These are phyloP conservation scores for Jacana jacana DNA, from an alignment of 2,113 vertebrate genomes.

Conservation along the genomic window DNA sequence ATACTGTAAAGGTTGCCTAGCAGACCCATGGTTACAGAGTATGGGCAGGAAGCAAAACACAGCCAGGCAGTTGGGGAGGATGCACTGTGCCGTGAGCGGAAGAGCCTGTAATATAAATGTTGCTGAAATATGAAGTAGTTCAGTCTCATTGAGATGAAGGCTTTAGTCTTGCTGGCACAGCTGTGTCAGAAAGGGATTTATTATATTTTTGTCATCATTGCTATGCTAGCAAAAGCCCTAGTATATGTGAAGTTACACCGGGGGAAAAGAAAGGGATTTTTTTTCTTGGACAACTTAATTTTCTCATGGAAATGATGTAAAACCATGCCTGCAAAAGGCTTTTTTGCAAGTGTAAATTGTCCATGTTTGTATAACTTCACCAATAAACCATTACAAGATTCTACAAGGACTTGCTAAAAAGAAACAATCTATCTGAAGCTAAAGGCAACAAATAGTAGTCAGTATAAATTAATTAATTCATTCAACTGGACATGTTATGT, in stretches of 20 bases:
- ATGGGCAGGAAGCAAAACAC: background rate
- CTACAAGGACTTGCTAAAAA: background rate
- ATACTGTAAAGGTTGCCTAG: background rate
- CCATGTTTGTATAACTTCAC: background rate
- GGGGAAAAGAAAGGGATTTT: background rate
- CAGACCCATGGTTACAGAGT: background rate
- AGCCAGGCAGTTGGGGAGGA: background rate
- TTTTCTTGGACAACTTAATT: background rate
- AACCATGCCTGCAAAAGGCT: background rate
- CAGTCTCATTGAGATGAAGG: background rate
- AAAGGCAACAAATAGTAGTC: background rate
- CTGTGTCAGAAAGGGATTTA: background rate
- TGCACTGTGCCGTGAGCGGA: background rate
- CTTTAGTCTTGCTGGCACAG: slow-evolving; percentile 1
- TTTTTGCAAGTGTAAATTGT: background rate
- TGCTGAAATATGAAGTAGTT: slow-evolving; percentile 1
- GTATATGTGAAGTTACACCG: background rate
- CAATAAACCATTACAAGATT: background rate
- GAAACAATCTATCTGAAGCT: background rate
- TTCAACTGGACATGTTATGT: background rate
- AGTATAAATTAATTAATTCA: background rate
- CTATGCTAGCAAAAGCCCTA: background rate
- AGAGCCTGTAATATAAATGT: background rate
- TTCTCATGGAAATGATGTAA: background rate
- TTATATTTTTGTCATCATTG: background rate